Base-by-base conservation (phyloP, 2,797 vertebrate genomes). In the Champsocephalus gunnari region DNA sequence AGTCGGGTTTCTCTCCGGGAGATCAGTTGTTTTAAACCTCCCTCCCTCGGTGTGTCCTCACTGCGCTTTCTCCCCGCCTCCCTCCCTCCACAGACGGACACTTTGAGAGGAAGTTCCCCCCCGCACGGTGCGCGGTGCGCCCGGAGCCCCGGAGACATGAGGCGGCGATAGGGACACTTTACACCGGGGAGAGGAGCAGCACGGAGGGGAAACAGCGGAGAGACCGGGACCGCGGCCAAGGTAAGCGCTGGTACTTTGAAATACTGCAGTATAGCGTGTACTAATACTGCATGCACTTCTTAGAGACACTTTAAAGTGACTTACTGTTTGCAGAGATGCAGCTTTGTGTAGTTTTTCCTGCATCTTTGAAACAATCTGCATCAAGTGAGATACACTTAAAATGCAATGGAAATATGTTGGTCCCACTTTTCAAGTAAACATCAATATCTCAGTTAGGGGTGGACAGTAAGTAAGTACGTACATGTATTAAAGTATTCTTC, bases 1-100 rank as follows among this genome's bases (percentile, higher is more conserved):
- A 70, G 75, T 77, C 70, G 66, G 73, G 77, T 86, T 81, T 84
- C 82, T 82, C 67, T 56, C 48, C 73, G 34, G 63, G 79, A 76
- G 86, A 84, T 88, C 88, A 54, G 83, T 78, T 85, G 77, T 50
- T 16, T 32, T 48, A 45, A 65, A 38, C 32, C 48, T 34, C 48
- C 24, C 51, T 4, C 13, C 1, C 5, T 14, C 19, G 19, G 38
- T 13, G 9, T 38, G 7, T 38, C 34, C 34, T 38, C 44, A 34
- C 51, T 32, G 34, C 63, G 21, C 45, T 48, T 38, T 11, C 43
- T n/a, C 65, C 2, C 28, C 68, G 28, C 0, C 48, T 28, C 17
- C n/a, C 43, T 10, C 11, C 2, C 19, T 61, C 45, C 64, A 3
- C 77, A 79, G 43, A 71, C 3, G 73, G 73, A 0, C 79, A 82